These are phyloP conservation scores for Temnothorax nylanderi DNA, from an alignment of 1,140 invertebrate species.

Conservation along the genomic window DNA sequence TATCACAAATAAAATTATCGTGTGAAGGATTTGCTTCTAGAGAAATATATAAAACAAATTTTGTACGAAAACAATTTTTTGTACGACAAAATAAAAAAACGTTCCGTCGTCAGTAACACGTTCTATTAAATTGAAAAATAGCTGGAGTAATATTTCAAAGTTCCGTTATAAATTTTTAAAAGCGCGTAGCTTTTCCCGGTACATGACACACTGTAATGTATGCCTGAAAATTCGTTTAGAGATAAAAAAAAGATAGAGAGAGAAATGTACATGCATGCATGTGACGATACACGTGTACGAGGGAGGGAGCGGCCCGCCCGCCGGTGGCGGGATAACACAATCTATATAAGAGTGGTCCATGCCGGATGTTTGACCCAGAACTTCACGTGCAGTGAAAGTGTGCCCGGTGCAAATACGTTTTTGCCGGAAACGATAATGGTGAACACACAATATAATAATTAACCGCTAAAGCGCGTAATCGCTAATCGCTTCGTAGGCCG, in stretches of 20 bases:
- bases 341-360: slow-evolving; percentile 83
- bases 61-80: background rate
- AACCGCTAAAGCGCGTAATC: background rate
- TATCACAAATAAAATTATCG: background rate
- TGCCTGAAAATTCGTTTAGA: slow-evolving; percentile 42
- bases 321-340: slow-evolving; percentile 45
- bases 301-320: slow-evolving; percentile 70
- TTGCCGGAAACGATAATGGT: slow-evolving; percentile 66
- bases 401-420: slow-evolving; percentile 64
- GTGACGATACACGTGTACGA: slow-evolving; percentile 73
- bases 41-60: slow-evolving; percentile 1
- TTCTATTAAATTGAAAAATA: background rate
- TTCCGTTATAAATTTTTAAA: background rate
- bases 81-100: slow-evolving; percentile 3
- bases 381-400: slow-evolving; percentile 82
- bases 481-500: background rate
- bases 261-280: slow-evolving; percentile 71
- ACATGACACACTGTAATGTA: background rate
- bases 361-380: slow-evolving; percentile 82
- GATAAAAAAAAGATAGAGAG: slow-evolving; percentile 30
- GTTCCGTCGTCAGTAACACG: background rate
- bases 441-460: slow-evolving; percentile 54
- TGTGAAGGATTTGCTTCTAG: background rate
- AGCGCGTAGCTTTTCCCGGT: background rate
- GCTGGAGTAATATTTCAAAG: background rate